Evolutionary conservation across 1,140 invertebrate species (phyloP).

Genomic region (Brachionus koreanus): DNA sequence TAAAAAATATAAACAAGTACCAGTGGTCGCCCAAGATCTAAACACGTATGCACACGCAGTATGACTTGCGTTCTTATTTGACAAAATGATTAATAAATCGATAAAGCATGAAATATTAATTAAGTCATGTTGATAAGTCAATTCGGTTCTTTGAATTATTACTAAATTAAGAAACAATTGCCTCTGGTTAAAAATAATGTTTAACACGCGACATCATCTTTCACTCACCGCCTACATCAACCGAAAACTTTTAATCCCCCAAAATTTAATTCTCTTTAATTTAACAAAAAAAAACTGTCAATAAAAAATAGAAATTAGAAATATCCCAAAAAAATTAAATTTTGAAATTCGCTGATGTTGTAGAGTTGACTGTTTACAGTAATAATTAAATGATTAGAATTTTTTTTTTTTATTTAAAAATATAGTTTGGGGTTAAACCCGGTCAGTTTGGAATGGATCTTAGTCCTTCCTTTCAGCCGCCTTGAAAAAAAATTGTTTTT

Average conservation of each 20-base stretch:
- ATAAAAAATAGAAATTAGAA: too few relatives aligned
- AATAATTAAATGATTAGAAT: neutral
- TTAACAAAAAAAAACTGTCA: too few relatives aligned
- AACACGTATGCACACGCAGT: neutral
- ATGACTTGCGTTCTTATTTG: slow-evolving; percentile 8
- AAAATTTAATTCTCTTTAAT: too few relatives aligned
- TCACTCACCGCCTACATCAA: too few relatives aligned
- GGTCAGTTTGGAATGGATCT: too few relatives aligned
- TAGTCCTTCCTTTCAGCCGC: too few relatives aligned
- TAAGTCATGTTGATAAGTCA: slow-evolving; percentile 17
- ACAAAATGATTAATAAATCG: slow-evolving; percentile 17
- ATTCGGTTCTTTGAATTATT: neutral
- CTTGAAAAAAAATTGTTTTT: too few relatives aligned
- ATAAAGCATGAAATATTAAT: slow-evolving; percentile 30
- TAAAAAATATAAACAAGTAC: neutral
- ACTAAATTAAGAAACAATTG: neutral
- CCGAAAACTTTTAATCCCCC: too few relatives aligned
- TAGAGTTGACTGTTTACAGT: too few relatives aligned
- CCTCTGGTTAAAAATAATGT: neutral
- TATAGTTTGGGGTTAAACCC: neutral
- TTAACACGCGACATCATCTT: neutral
- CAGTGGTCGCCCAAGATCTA: neutral
- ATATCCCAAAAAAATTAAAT: too few relatives aligned
- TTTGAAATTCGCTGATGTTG: too few relatives aligned
- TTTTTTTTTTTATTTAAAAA: too few relatives aligned